Percentiles rank a stretch among this genome's conserved stretches.
phyloP scores from a whole-genome alignment of 2,113 vertebrate genomes.

The Paedocypris sp. region DNA sequence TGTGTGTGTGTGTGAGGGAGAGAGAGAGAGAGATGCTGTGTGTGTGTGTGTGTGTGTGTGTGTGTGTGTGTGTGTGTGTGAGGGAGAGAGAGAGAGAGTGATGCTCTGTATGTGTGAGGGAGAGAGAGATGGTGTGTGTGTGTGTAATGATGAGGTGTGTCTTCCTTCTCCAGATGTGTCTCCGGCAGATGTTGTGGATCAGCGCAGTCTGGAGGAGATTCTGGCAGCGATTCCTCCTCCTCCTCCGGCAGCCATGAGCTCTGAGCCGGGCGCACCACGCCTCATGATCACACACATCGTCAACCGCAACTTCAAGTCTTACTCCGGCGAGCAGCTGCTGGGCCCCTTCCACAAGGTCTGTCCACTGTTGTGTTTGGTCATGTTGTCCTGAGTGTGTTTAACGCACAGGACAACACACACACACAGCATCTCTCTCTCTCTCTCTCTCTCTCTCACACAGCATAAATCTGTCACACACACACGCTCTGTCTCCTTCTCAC shows the following conservation, averaged over 20 bases:
- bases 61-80: no score
- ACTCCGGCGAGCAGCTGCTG: conserved; percentile 81
- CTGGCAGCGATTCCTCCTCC: conserved; percentile 88
- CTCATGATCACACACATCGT: conserved; percentile 98
- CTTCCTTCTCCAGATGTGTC: conserved; percentile 55
- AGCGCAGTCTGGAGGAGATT: conserved; percentile 93
- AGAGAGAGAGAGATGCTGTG: no score
- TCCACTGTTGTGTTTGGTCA: no score
- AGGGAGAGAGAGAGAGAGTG: no score
- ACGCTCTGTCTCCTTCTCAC: no score
- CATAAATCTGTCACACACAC: no score
- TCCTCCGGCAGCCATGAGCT: conserved; percentile 94
- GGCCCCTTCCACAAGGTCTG: conserved; percentile 99
- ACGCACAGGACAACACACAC: no score
- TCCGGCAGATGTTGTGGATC: conserved; percentile 67
- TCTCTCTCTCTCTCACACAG: no score
- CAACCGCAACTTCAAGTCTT: conserved; percentile 98
- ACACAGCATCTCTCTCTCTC: no score
- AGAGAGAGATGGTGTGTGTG: not conserved
- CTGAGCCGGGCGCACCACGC: conserved; percentile 91
- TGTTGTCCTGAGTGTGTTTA: no score
- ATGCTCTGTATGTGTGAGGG: not conserved
- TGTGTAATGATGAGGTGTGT: conserved; percentile 54
- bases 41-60: no score
- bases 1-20: no score